Evolutionary conservation across 2,797 vertebrate species (phyloP), one percentile per base, ranked within the genome.

Genomic region (Coendou prehensilis): DNA sequence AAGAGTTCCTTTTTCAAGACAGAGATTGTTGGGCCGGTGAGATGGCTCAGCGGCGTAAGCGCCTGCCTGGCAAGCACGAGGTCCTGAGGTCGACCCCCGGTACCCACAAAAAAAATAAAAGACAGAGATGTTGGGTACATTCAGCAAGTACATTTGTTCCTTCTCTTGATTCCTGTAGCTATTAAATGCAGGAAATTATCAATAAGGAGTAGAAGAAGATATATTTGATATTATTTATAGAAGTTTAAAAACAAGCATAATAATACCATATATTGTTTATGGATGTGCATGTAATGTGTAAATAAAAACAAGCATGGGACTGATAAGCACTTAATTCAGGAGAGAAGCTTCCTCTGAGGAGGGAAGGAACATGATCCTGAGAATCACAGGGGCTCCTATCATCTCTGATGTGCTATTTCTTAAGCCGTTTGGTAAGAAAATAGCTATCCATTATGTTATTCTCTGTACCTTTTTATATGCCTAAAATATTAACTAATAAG

Each of bases 361-460:
- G 47, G 86, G 63, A 91, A 96, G 64, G 83, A 76, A 50, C 75
- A 47, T 57, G 26, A 59, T 84, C 33, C 41, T 57, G 8, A 76
- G 78, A 79, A 22, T 63, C 41, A 87, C 15, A 78, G 54, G 8
- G 8, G 2, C 33, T 71, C 22, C 82, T 82, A 18, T 69, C 33
- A 30, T 33, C 50, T 26, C 15, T 78, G 63, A 81, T 92, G 82
- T 79, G 80, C 85, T 88, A 82, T 87, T 87, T 94, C 61, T 94
- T 95, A 93, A 92, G 26, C 76, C 71, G 22, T 87, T 95, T 92
- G n/a, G 22, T 69, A 87, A 87, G 64, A 94, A 92, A 84, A 76
- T 37, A 33, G 7, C 11, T 94, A 1, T 26, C 54, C 41, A 81
- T 56, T 80, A 33, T 71, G n/a, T 86, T 95, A 80, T 59, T 91